Evolutionary conservation across 1,140 invertebrate species (phyloP), one percentile per base, ranked within the genome.

Genomic region (Lepidurus arcticus): DNA sequence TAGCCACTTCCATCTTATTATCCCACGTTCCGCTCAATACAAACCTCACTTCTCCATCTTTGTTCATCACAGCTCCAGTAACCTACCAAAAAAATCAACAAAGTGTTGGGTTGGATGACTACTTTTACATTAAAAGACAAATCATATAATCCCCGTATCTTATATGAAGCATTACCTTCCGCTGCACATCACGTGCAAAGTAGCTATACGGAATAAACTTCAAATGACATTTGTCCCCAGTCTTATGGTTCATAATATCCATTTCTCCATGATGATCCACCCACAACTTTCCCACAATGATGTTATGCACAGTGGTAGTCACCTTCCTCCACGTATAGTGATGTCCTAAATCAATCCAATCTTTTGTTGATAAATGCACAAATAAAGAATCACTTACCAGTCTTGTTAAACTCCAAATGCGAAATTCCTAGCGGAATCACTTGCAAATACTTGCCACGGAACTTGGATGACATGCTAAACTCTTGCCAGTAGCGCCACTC

Each of bases 231-330:
- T 94, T 96, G 83, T 97, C 93, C 76, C 95, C 95, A 73, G 90
- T 90, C 74, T 90, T 91, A 80, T 94, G 91, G 86, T 97, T 96
- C 42, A 90, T 88, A 80, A 99, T 98, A 84, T 98, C 96, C 95
- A 98, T 98, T 84, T 99, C 97, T 44, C 98, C 98, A 84, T 98
- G 95, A 85, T 99, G 96, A 87, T 99, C 98, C 16, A 99, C 95
- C 98, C 98, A 99, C 79, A 99, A 88, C 86, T 96, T 97, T 76
- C 98, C 98, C 47, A 99, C 97, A 81, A 99, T 99, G 80, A 99
- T 99, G 86, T 99, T 99, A 87, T 99, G 97, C 26, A 98, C 95
- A 21, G 97, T 99, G 11, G 97, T 99, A 10, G 96, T 98, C 34
- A 99, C 95, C 83, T 99, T 99, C 79, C 94, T 88, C 96, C 98